Percentiles rank a stretch among this genome's conserved stretches.
Evolutionary conservation across 1,140 invertebrate species (phyloP).

Genomic region (Kradibia gibbosae): DNA sequence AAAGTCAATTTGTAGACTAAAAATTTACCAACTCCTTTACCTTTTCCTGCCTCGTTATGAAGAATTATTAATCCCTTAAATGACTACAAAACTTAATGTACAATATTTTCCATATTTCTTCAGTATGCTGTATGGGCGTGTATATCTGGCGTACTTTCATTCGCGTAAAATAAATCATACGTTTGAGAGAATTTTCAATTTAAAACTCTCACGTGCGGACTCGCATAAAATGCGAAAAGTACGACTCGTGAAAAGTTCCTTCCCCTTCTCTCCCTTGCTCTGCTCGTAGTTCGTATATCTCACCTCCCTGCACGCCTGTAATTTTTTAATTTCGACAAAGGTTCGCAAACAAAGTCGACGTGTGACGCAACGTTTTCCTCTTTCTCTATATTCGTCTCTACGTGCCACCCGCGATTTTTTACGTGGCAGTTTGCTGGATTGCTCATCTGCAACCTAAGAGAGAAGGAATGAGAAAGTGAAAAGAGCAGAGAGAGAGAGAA

Average conservation of each 20-base stretch:
- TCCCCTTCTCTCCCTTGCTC: background rate
- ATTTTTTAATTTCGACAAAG: constrained; percentile 43
- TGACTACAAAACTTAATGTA: background rate
- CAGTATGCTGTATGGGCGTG: too few species aligned
- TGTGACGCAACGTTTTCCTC: background rate
- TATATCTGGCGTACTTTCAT: background rate
- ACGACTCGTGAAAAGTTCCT: background rate
- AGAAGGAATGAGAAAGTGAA: background rate
- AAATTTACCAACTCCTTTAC: background rate
- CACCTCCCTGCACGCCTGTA: background rate
- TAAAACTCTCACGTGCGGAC: background rate
- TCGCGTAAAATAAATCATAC: constrained; percentile 36
- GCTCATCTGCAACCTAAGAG: background rate
- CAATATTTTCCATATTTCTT: constrained; percentile 1
- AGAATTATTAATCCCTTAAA: constrained; percentile 22
- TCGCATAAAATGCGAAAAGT: constrained; percentile 2
- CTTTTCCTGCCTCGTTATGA: background rate
- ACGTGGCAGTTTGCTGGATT: constrained; percentile 22
- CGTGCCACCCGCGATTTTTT: background rate
- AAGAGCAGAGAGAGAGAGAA: background rate
- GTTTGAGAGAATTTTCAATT: constrained; percentile 39
- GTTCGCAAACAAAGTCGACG: constrained; percentile 29
- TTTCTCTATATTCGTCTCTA: background rate
- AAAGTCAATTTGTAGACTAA: background rate
- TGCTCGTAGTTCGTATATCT: background rate